Percentiles rank a stretch among this genome's conserved stretches.
Evolutionary conservation across 2,113 vertebrate species (phyloP).

Genomic region (Ariopsis seemanni): DNA sequence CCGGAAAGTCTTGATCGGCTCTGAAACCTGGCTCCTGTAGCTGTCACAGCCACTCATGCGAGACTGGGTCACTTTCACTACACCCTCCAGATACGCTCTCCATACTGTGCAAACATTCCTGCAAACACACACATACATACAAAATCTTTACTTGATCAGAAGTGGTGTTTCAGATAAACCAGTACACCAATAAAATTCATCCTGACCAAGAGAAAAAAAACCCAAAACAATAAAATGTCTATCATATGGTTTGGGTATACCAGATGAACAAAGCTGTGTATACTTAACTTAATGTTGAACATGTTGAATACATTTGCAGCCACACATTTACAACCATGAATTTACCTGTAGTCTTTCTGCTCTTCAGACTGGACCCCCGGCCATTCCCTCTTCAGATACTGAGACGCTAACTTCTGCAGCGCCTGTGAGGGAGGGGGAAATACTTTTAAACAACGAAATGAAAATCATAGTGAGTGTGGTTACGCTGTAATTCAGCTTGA

Average conservation of each 20-base stretch:
- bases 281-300: too few species aligned
- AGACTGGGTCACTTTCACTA: conserved; percentile 87
- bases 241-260: background rate
- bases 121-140: conserved; percentile 35
- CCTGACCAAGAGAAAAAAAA: background rate
- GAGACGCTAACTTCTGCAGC: conserved; percentile 91
- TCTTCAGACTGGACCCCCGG: conserved; percentile 81
- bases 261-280: background rate
- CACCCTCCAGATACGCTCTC: conserved; percentile 89
- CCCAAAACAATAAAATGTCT: background rate
- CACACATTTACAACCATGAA: background rate
- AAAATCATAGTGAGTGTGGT: background rate
- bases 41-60: conserved; percentile 88
- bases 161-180: background rate
- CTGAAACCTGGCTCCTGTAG: conserved; percentile 87
- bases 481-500: background rate
- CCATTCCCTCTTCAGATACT: conserved; percentile 95
- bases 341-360: conserved; percentile 83
- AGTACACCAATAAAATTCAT: background rate
- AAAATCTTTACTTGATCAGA: background rate
- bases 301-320: background rate
- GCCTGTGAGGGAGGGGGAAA: conserved; percentile 70
- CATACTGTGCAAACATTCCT: conserved; percentile 94
- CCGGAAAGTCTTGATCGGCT: conserved; percentile 84
- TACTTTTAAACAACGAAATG: background rate